Evolutionary conservation across 2,797 vertebrate genomes (phyloP).

Genomic region (Gobio occitaniae): DNA sequence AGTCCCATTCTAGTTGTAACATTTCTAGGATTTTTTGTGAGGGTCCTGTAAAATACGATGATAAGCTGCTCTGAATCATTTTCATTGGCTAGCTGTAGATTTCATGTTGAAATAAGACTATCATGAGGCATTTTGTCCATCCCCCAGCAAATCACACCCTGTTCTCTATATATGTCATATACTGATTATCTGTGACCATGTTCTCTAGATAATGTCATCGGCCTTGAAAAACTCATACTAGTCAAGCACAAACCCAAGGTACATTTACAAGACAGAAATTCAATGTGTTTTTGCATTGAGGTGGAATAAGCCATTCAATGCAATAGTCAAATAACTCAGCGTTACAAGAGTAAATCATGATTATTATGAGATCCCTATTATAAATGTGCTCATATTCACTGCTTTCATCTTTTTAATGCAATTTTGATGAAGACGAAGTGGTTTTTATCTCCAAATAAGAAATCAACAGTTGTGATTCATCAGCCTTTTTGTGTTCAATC

Average conservation of each 20-base stretch:
- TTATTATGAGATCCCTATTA: conserved; percentile 5
- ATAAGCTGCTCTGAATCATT: too few species aligned
- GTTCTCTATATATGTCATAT: too few species aligned
- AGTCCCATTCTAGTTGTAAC: too few species aligned
- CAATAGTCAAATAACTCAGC: conserved; percentile 6
- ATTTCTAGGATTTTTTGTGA: too few species aligned
- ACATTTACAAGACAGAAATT: conserved; percentile 1
- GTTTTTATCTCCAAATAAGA: conserved; percentile 51
- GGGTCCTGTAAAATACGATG: too few species aligned
- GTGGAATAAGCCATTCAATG: neutral
- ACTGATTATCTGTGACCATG: too few species aligned
- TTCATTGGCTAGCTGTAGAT: too few species aligned
- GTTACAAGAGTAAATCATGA: conserved; percentile 26
- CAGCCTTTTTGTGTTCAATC: conserved; percentile 26
- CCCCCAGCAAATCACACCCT: too few species aligned
- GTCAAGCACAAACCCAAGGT: neutral
- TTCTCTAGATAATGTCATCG: neutral
- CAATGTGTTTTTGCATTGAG: neutral
- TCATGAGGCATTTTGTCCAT: too few species aligned
- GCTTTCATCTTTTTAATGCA: conserved; percentile 54
- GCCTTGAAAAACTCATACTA: neutral
- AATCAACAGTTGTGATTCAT: conserved; percentile 51
- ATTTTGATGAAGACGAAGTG: conserved; percentile 44
- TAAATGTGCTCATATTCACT: conserved; percentile 13
- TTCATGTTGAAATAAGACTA: too few species aligned